Evolutionary conservation across 1,140 invertebrate genomes (phyloP), one percentile per base, ranked within the genome.

Genomic region (Diorhabda carinulata): DNA sequence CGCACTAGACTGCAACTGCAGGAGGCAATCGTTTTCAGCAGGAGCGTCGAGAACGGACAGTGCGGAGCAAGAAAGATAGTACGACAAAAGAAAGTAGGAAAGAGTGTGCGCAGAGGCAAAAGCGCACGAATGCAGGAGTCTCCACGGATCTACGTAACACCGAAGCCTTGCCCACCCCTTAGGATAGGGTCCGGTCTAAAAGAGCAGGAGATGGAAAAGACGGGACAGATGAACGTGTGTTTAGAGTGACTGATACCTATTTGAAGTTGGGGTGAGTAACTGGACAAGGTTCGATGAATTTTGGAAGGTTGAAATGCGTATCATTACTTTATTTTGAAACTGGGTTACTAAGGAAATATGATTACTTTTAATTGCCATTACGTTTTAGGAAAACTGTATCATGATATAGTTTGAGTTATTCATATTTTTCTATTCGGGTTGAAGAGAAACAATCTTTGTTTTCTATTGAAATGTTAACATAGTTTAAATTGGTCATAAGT

Each of bases 61-160:
- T 43, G 57, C 58, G 44, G 52, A 66, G 61, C 58, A 10, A 45
- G 68, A 59, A 45, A 66, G 25, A 57, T 52, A 58, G 67, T 57
- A 63, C 64, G 47, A 43, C 47, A 52, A 41, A 43, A 61, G 59
- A 41, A 61, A 52, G 47, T 61, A 56, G 52, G 69, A 64, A 69
- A 66, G 70, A 70, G 72, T 67, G 56, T 58, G 61, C 66, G 70
- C 72, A 73, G 75, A 72, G 66, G 76, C 74, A 75, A 52, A 52
- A 74, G 78, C 77, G 77, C 77, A 78, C 70, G 73, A 57, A 76
- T 78, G 77, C 77, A 78, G 72, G 71, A 72, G 72, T 70, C 71
- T 56, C 68, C 67, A 45, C 41, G 61, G 61, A 10, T 43, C 43
- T 65, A 71, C 72, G 69, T 71, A 71, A 52, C 47, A 52, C 6